Conservation (phyloP, 2,113 vertebrate species). For the Cyphomyrus plagiostoma region DNA sequence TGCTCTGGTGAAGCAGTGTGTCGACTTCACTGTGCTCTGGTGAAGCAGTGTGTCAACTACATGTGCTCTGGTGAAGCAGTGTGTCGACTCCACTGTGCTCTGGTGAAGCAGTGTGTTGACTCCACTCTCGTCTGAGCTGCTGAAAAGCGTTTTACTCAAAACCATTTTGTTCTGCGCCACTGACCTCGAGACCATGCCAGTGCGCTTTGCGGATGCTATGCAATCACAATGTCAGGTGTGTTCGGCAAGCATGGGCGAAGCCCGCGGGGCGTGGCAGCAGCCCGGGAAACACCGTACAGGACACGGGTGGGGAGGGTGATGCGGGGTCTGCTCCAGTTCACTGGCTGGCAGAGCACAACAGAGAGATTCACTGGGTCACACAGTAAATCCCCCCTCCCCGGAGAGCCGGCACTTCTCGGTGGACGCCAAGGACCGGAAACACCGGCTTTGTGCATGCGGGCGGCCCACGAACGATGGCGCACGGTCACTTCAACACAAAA, state of each 20-base stretch:
- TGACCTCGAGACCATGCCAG: background rate
- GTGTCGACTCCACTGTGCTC: background rate
- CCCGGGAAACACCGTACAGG: background rate
- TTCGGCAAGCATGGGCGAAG: constrained; percentile 27
- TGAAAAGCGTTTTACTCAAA: background rate
- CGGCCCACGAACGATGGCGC: background rate
- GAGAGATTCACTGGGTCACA: constrained; percentile 22
- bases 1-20: too few relatives aligned
- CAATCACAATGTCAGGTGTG: constrained; percentile 23
- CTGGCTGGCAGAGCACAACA: background rate
- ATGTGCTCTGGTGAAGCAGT: too few relatives aligned
- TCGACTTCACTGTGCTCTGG: background rate
- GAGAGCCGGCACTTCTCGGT: background rate
- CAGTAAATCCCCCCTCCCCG: constrained; percentile 12
- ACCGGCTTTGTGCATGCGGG: background rate
- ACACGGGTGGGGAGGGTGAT: background rate
- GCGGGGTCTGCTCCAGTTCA: constrained; percentile 22
- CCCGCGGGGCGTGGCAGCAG: background rate
- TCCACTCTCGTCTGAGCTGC: background rate
- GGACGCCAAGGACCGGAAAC: background rate
- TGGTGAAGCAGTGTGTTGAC: background rate
- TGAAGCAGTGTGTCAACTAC: background rate
- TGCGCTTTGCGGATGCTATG: background rate
- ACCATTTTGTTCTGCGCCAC: background rate
- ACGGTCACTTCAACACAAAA: background rate